Conservation (phyloP, 2,797 vertebrate species). For the Ctenopoma multispine region DNA sequence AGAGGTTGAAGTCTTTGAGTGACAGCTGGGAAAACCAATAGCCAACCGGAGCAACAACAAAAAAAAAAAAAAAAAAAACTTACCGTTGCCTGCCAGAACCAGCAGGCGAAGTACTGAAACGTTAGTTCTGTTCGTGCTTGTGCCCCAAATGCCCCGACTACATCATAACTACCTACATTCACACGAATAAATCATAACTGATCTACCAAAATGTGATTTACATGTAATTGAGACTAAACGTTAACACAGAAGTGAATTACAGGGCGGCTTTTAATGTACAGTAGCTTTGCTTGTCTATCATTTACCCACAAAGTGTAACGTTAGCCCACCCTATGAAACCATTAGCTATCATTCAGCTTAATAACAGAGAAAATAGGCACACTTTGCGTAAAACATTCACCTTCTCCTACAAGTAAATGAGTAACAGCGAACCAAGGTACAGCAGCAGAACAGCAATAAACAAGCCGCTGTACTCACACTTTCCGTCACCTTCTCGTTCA, state of each 20-base stretch:
- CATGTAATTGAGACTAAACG: neutral
- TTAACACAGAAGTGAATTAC: neutral
- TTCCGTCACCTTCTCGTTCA: constrained; percentile 94
- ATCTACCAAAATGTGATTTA: neutral
- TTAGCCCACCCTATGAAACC: constrained; percentile 19
- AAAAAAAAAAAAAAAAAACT: constrained; percentile 5
- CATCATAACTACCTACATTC: neutral
- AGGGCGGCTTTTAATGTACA: constrained; percentile 37
- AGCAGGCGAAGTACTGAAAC: constrained; percentile 65
- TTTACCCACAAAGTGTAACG: constrained; percentile 37
- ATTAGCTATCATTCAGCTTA: constrained; percentile 8
- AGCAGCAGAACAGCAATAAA: neutral
- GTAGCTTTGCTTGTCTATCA: constrained; percentile 64
- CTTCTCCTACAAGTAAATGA: too few species aligned
- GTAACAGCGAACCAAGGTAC: neutral
- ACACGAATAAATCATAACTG: neutral
- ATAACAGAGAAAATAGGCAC: neutral
- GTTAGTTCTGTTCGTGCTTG: constrained; percentile 63
- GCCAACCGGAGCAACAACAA: neutral
- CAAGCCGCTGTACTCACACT: constrained; percentile 87
- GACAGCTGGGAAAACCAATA: constrained; percentile 67
- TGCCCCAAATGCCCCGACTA: constrained; percentile 59
- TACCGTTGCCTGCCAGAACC: constrained; percentile 70
- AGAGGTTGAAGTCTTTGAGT: constrained; percentile 46
- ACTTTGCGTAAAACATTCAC: neutral